These are phyloP conservation scores for Armadillidium nasatum DNA, from an alignment of 1,140 invertebrate genomes.

Conservation along the genomic window DNA sequence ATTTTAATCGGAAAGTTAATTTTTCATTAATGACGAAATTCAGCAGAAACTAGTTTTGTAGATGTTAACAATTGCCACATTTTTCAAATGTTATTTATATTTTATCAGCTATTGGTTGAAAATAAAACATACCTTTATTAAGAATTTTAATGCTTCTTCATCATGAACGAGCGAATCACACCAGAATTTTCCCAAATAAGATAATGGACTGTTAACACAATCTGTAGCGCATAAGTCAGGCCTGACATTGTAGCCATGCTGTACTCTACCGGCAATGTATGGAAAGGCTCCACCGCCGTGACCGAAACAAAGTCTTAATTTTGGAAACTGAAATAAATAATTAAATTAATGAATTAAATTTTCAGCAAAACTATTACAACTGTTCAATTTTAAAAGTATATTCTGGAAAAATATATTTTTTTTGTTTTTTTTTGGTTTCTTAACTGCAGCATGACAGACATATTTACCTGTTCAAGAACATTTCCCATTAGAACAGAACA, in stretches of 20 bases:
- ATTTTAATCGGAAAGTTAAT: too few species aligned
- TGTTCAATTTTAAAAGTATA: too few species aligned
- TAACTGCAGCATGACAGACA: constrained; percentile 41
- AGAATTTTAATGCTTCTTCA: constrained; percentile 51
- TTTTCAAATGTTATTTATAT: too few species aligned
- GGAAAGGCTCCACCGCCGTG: constrained; percentile 61
- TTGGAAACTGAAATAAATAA: constrained; percentile 43
- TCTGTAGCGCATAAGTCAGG: constrained; percentile 59
- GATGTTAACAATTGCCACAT: too few species aligned
- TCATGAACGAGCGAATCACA: constrained; percentile 60
- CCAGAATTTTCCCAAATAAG: constrained; percentile 56
- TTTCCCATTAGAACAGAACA: constrained; percentile 59
- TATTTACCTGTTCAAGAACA: constrained; percentile 54
- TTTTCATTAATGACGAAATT: too few species aligned
- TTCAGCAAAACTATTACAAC: too few species aligned
- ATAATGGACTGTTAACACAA: constrained; percentile 49
- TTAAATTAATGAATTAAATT: too few species aligned
- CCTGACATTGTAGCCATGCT: constrained; percentile 56
- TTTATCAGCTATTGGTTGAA: neutral
- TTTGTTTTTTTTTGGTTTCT: too few species aligned
- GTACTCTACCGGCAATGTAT: constrained; percentile 56
- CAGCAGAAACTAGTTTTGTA: too few species aligned
- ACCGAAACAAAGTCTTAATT: constrained; percentile 56
- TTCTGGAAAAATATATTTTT: too few species aligned
- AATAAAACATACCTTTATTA: constrained; percentile 49